Percentiles rank a stretch among this genome's conserved stretches.
These are phyloP conservation scores for Chloromyia formosa DNA, from an alignment of 2,888 invertebrate genomes.

Conservation along the genomic window DNA sequence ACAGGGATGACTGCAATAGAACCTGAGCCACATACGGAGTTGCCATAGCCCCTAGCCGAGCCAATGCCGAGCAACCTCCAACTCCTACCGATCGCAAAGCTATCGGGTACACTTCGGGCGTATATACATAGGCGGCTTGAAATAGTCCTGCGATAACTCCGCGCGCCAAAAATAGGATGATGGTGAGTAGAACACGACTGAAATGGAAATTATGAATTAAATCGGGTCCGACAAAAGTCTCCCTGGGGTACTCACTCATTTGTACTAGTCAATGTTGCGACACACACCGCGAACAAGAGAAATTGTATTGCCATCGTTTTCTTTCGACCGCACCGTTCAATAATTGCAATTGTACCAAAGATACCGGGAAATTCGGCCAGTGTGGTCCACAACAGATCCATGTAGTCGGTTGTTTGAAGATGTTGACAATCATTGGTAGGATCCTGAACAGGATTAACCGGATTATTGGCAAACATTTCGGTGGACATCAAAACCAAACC, in stretches of 20 bases:
- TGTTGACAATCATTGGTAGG: constrained; percentile 71
- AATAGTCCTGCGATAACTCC: constrained; percentile 94
- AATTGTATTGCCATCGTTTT: constrained; percentile 95
- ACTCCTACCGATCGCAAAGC: constrained; percentile 88
- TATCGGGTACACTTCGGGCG: constrained; percentile 94
- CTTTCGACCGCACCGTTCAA: constrained; percentile 89
- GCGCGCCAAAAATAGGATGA: constrained; percentile 85
- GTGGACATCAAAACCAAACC: constrained; percentile 95
- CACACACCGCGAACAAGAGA: constrained; percentile 80
- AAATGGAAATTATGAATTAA: constrained; percentile 54
- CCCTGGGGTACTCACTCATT: constrained; percentile 69
- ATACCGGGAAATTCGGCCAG: constrained; percentile 94
- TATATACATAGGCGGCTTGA: constrained; percentile 95
- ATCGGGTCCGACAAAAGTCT: constrained; percentile 42
- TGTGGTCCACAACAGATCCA: constrained; percentile 93
- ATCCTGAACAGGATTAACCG: constrained; percentile 52
- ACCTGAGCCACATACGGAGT: constrained; percentile 96
- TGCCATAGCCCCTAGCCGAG: constrained; percentile 90
- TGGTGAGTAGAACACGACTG: constrained; percentile 80
- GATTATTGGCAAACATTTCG: constrained; percentile 73
- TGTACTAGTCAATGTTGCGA: constrained; percentile 79
- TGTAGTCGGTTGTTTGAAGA: constrained; percentile 86
- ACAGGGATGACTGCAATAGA: constrained; percentile 68
- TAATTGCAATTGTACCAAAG: constrained; percentile 86
- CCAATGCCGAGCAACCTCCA: constrained; percentile 92